These are phyloP conservation scores for Tipula unca DNA, from an alignment of 2,888 invertebrate species.

Conservation along the genomic window DNA sequence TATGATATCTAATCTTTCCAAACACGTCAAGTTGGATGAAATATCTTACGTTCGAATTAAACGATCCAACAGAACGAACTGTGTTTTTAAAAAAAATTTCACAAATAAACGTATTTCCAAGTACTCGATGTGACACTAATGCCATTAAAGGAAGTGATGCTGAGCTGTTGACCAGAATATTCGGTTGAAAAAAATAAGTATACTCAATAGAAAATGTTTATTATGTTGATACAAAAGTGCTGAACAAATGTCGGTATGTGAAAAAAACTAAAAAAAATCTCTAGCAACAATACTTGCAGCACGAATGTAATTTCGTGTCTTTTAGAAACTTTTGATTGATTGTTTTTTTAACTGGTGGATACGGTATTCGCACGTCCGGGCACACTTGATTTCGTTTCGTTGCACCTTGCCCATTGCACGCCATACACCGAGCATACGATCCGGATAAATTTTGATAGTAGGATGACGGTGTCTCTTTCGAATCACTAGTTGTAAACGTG, in stretches of 20 bases:
- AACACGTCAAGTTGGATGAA: no score
- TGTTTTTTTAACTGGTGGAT: slow-evolving; percentile 31
- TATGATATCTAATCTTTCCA: no score
- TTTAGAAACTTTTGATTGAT: background rate
- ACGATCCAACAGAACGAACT: no score
- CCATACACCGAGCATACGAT: slow-evolving; percentile 30
- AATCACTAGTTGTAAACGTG: background rate
- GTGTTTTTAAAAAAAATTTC: no score
- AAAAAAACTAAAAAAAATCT: background rate
- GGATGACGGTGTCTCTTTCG: background rate
- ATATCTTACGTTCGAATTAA: no score
- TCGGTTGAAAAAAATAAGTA: background rate
- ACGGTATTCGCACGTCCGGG: slow-evolving; percentile 39
- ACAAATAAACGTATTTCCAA: no score
- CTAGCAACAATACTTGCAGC: slow-evolving; percentile 16
- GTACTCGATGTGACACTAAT: no score
- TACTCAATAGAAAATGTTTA: background rate
- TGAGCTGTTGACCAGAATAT: no score
- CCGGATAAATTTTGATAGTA: background rate
- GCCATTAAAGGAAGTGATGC: no score
- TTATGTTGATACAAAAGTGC: background rate
- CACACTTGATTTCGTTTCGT: slow-evolving; percentile 34
- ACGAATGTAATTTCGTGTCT: background rate
- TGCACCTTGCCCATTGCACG: slow-evolving; percentile 34
- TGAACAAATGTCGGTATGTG: background rate